Evolutionary conservation across 1,140 invertebrate species (phyloP), one percentile per base, ranked within the genome.

Genomic region (Stegodyphus mimosarum): DNA sequence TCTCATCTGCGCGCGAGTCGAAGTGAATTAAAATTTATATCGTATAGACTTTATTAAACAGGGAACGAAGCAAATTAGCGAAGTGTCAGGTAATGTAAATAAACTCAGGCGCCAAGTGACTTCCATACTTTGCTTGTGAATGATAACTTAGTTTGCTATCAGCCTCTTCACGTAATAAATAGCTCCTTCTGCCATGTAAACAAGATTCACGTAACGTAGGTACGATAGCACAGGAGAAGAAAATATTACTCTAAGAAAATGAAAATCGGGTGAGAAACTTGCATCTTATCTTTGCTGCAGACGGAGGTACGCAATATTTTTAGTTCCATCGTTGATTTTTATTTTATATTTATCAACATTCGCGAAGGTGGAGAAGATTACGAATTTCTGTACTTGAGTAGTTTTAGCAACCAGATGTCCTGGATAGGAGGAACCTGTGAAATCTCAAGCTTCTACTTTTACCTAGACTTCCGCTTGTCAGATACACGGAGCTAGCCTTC

Each of bases 391-490:
- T 51, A 69, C 48, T 76, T n/a, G 64, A 78, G 76, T 69, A 78
- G 76, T 78, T 78, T 78, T 78, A 78, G 76, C 64, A 52, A 78
- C 76, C 76, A 78, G 76, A 64, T 78, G 76, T 78, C 60, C 49
- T 53, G 51, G 64, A 69, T 78, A 48, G 74, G 74, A 55, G 64
- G 55, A n/a, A 33, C 64, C 76, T 78, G 76, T 33, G 76, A 78
- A 78, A 69, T 78, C 76, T 78, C 76, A 78, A 78, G 69, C 18
- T 50, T 11, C 33, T 78, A 11, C 33, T 49, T 67, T 15, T 48
- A 49, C 49, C 64, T 52, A 69, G 53, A 67, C 76, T 78, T 78
- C 76, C 66, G 63, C 76, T 78, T 78, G 76, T 33, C 33, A 3
- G 33, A 33, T 33, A 3, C 33, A 33, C 33, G 33, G 33, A 3